These are phyloP conservation scores for Coecobrya sp. DNA, from an alignment of 2,888 invertebrate genomes.

Conservation along the genomic window DNA sequence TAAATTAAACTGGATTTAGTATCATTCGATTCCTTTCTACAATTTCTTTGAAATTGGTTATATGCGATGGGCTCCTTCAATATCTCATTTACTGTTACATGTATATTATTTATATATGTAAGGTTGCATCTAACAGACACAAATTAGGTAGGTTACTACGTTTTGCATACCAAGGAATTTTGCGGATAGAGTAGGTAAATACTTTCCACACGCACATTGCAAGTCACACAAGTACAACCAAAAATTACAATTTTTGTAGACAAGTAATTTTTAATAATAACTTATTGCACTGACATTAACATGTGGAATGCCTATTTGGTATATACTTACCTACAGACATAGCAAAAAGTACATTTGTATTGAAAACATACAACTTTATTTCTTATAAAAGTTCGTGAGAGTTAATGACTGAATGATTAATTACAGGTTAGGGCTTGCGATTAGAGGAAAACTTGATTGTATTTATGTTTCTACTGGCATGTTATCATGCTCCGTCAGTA, in stretches of 20 bases:
- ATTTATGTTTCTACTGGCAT: not conserved
- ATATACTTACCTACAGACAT: not conserved
- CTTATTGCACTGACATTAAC: not conserved
- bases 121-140: too few relatives aligned
- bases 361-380: too few relatives aligned
- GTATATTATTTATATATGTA: too few relatives aligned
- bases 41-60: not conserved
- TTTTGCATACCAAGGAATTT: slow-evolving; percentile 1
- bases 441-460: slow-evolving; percentile 6
- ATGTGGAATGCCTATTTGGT: slow-evolving; percentile 7
- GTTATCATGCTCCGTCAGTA: not conserved
- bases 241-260: not conserved
- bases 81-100: not conserved
- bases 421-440: slow-evolving; percentile 39
- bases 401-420: slow-evolving; percentile 58
- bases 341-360: not conserved
- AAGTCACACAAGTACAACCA: not conserved
- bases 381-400: not conserved
- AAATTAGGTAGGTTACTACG: not conserved
- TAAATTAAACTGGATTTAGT: slow-evolving; percentile 30
- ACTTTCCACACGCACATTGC: slow-evolving; percentile 6
- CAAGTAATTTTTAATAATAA: not conserved
- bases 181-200: not conserved
- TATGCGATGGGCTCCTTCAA: not conserved
- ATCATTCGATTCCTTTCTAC: not conserved